Evolutionary conservation across 1,140 invertebrate species (phyloP), one percentile per base, ranked within the genome.

Genomic region (Drosophila punjabiensis): DNA sequence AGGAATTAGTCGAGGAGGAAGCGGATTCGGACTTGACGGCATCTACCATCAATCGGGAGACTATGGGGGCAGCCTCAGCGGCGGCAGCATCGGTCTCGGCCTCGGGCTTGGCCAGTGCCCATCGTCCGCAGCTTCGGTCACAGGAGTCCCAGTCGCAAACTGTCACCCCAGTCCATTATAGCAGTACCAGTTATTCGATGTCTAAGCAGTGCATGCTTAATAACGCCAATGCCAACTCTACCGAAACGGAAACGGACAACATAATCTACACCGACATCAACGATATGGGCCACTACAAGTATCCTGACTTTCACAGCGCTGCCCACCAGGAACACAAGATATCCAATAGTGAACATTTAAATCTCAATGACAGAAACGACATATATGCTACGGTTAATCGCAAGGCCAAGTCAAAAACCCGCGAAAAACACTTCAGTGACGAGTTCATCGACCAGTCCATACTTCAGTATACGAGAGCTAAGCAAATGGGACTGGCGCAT

Each of bases 121-220:
- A 81, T 92, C 92, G 79, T 85, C 88, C 74, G 88, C 91, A 79
- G 86, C 92, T 90, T 91, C 92, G 78, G 71, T 92, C 81, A 91
- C 92, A 91, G 86, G 90, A 93, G 86, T 91, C 86, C 88, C 92
- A 93, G 91, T 93, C 92, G 59, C 92, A 93, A 82, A 83, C 85
- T 93, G 92, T 75, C 92, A 93, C 88, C 69, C 92, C 88, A 93
- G 83, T 89, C 82, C 93, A 92, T 93, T 93, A 93, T 93, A 93
- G 92, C 93, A 93, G 85, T 93, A 93, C 93, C 74, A 93, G 75
- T 75, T 93, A 92, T 93, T 93, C 91, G 93, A 93, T 93, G 93
- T 93, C 93, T 93, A 93, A 93, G 70, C 92, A 93, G 81, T 92
- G 85, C 78, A 92, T 93, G 88, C 79, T 93, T 24, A 93, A 93